Conservation (phyloP, 2,888 invertebrate species). For the Cryptocephalus moraei region DNA sequence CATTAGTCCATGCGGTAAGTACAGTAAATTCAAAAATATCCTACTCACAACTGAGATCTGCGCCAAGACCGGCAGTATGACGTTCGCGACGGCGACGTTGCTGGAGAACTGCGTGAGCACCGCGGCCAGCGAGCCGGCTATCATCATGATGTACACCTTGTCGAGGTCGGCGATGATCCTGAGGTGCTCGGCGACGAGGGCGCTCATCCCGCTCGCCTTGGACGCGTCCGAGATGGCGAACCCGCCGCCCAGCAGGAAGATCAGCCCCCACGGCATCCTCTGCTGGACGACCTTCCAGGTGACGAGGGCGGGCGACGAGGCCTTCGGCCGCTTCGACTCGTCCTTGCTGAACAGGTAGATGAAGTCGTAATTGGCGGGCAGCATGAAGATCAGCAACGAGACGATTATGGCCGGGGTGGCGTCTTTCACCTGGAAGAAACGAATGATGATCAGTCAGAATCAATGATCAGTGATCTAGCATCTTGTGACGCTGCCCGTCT, state of each 20-base stretch:
- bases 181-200: conserved; percentile 62
- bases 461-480: no score
- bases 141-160: conserved; percentile 55
- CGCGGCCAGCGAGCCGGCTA: conserved; percentile 69
- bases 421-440: conserved; percentile 73
- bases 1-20: no score
- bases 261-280: conserved; percentile 83
- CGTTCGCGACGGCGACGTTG: conserved; percentile 84
- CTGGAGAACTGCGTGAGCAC: conserved; percentile 82
- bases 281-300: conserved; percentile 79
- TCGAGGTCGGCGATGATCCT: conserved; percentile 54
- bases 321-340: conserved; percentile 49
- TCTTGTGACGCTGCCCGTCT: no score
- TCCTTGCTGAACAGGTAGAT: conserved; percentile 54
- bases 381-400: conserved; percentile 69
- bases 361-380: conserved; percentile 72
- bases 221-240: conserved; percentile 86
- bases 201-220: conserved; percentile 58
- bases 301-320: conserved; percentile 59
- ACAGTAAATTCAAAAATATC: no score
- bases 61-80: conserved; percentile 73
- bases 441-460: no score
- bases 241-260: conserved; percentile 81
- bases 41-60: conserved; percentile 53
- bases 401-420: conserved; percentile 77